phyloP scores from a whole-genome alignment of 2,888 invertebrate species.

The Epistrophe eligans region DNA sequence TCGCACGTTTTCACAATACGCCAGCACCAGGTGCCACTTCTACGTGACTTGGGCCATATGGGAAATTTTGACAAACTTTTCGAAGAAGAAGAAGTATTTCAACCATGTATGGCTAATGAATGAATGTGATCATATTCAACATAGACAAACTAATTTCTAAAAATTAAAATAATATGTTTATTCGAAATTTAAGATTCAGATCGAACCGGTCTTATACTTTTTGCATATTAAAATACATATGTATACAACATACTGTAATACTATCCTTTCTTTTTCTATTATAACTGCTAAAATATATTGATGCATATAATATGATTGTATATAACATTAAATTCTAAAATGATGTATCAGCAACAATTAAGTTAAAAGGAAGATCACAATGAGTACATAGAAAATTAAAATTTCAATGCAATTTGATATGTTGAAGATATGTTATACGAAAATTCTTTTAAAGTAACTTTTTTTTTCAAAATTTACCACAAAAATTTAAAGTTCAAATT shows the following conservation, averaged over 20 bases:
- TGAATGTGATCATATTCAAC: too few species aligned
- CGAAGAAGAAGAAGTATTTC: too few species aligned
- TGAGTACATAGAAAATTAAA: slow-evolving; percentile 43
- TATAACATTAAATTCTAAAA: neutral
- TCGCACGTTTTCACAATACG: too few species aligned
- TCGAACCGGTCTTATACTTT: neutral
- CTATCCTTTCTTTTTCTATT: neutral
- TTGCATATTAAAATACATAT: neutral
- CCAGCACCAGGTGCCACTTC: too few species aligned
- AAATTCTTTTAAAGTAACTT: slow-evolving; percentile 13
- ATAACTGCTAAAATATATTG: neutral
- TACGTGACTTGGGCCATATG: too few species aligned
- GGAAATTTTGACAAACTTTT: too few species aligned
- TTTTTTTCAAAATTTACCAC: slow-evolving; percentile 39
- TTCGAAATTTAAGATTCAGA: neutral
- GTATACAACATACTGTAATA: neutral
- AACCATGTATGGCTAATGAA: too few species aligned
- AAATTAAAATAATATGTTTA: neutral
- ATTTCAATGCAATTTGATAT: slow-evolving; percentile 63
- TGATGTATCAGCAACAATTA: neutral
- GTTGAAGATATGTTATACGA: slow-evolving; percentile 71
- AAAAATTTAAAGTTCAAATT: slow-evolving; percentile 29
- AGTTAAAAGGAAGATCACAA: slow-evolving; percentile 11
- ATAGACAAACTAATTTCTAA: too few species aligned
- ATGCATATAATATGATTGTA: neutral